Base-by-base conservation (phyloP, 2,888 invertebrate species). In the Zele albiditarsus region DNA sequence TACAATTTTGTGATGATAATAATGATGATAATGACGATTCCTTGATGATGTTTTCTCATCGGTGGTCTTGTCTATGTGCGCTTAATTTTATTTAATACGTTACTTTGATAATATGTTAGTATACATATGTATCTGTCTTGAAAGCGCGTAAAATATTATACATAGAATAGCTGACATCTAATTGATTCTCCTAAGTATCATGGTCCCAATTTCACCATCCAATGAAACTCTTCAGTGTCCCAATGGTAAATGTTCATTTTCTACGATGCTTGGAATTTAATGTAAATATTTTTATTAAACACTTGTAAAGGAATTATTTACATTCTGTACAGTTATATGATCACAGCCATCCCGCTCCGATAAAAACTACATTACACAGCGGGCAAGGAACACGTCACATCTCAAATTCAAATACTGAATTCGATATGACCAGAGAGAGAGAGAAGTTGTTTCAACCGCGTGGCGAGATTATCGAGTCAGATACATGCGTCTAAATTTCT, bases 41-140 rank as follows among this genome's bases (percentile, higher is more conserved):
- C 28, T 63, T 3, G 38, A 28, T 63, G 38, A 63, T 63, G 20
- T 63, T 38, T 38, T 8, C 53, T 53, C 53, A 20, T 53, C 20
- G 23, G 10, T 8, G 23, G 10, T 8, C 20, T 53, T 20, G 20
- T 53, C 20, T 20, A 23, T 75, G 78, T 73, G 78, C 73, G 80
- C 77, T 77, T 78, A 76, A 77, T 75, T 73, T 80, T 81, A 81
- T 81, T 81, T 81, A 81, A 81, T 80, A 71, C 74, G 78, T 79
- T 77, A 79, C 72, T 77, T 53, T 69, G 71, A 72, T 74, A 72
- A 71, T 60, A 68, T 68, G 62, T 74, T 76, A 71, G 65, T 72
- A 33, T 75, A 70, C 38, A 38, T 38, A 38, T 38, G 12, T 58
- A 71, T 53, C 20, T 20, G 0, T n/a, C 6, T 53, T 20, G n/a